Percentiles rank a stretch among this genome's conserved stretches.
These are phyloP conservation scores for Drosophila takahashii DNA, from an alignment of 1,140 invertebrate species.

Conservation along the genomic window DNA sequence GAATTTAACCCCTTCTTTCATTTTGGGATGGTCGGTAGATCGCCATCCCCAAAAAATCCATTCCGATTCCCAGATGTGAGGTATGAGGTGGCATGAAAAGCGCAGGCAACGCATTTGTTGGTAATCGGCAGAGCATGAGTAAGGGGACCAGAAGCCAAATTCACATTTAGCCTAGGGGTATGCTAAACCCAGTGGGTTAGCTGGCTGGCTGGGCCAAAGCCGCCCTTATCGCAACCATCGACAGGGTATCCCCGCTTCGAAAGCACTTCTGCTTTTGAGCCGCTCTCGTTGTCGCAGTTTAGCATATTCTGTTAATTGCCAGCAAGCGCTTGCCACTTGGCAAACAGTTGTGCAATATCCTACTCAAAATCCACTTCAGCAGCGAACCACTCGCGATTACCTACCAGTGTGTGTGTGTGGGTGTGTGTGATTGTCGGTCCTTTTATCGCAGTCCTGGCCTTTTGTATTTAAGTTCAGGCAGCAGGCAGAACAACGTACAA, in stretches of 20 bases:
- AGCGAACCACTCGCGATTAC: constrained; percentile 60
- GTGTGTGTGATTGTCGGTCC: constrained; percentile 43
- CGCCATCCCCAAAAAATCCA: not conserved
- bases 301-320: constrained; percentile 66
- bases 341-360: constrained; percentile 59
- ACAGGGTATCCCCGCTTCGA: constrained; percentile 16
- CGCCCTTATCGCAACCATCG: not conserved
- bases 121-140: constrained; percentile 27
- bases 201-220: not conserved
- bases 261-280: not conserved
- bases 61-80: not conserved
- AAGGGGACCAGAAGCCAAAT: constrained; percentile 18
- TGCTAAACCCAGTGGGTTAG: not conserved
- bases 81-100: constrained; percentile 22
- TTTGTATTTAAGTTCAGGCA: constrained; percentile 74
- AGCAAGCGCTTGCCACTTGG: constrained; percentile 60
- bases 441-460: constrained; percentile 55
- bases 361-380: constrained; percentile 62
- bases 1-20: constrained; percentile 8
- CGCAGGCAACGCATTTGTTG: constrained; percentile 37
- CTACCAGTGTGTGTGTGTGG: constrained; percentile 22
- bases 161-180: constrained; percentile 11
- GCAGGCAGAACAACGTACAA: constrained; percentile 17
- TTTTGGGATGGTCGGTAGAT: not conserved
- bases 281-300: constrained; percentile 52